Percentiles rank a stretch among this genome's conserved stretches.
Conservation (phyloP, 30 jellyfish, hydroid and myxozoan species). For the Clytia hemisphaerica region DNA sequence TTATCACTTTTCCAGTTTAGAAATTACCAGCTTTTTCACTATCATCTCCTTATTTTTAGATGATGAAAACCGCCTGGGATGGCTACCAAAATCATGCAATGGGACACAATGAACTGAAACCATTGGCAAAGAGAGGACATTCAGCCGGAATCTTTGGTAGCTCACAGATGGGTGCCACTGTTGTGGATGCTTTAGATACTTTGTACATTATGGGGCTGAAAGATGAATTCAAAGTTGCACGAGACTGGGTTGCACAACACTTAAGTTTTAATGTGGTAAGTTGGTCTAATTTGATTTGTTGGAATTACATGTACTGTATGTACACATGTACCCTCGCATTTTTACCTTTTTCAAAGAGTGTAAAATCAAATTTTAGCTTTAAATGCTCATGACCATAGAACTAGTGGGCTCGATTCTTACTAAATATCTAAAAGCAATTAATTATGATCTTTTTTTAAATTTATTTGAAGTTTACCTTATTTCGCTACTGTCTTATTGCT, state of each 20-base stretch:
- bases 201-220: conserved; percentile 85
- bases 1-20: neutral
- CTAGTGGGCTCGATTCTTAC: no score
- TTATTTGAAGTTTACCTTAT: no score
- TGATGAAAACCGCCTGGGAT: conserved; percentile 98
- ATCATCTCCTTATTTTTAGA: conserved; percentile 35
- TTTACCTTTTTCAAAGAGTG: no score
- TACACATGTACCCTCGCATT: no score
- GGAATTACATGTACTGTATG: no score
- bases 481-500: no score
- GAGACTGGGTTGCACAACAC: conserved; percentile 94
- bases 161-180: conserved; percentile 91
- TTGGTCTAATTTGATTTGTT: neutral
- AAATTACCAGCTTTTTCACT: neutral
- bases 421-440: no score
- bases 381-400: neutral
- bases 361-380: no score
- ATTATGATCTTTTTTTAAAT: no score
- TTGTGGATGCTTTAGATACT: conserved; percentile 93
- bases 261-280: conserved; percentile 73
- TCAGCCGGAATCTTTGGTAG: conserved; percentile 99
- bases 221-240: conserved; percentile 85
- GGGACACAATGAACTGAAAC: conserved; percentile 94
- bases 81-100: conserved; percentile 86
- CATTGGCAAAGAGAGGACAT: conserved; percentile 86